Evolutionary conservation across 2,888 invertebrate species (phyloP).

Genomic region (Athalia rosae): DNA sequence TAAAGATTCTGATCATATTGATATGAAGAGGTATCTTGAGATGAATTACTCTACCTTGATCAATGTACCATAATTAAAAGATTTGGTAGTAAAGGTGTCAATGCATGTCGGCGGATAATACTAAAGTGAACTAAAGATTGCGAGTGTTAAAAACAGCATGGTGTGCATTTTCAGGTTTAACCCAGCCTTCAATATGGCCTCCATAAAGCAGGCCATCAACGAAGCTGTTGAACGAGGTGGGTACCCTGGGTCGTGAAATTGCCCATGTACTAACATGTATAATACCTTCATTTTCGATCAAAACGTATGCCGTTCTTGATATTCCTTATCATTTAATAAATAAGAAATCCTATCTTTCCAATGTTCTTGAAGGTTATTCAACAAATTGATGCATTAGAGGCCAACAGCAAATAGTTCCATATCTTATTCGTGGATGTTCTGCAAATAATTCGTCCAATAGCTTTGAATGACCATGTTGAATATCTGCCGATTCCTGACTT

Average conservation of each 20-base stretch:
- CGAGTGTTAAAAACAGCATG: slow-evolving; percentile 64
- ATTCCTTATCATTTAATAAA: no score
- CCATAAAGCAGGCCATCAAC: slow-evolving; percentile 95
- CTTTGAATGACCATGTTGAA: no score
- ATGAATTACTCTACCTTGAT: slow-evolving; percentile 3
- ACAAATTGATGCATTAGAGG: no score
- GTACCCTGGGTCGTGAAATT: slow-evolving; percentile 58
- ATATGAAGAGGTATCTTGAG: slow-evolving; percentile 25
- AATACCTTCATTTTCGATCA: not conserved
- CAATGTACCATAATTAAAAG: slow-evolving; percentile 8
- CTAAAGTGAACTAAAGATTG: slow-evolving; percentile 52
- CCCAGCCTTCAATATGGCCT: slow-evolving; percentile 94
- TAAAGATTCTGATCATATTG: not conserved
- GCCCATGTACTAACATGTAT: not conserved
- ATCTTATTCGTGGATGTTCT: no score
- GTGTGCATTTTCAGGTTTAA: slow-evolving; percentile 84
- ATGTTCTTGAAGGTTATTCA: no score
- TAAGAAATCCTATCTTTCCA: no score
- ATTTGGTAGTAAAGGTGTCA: slow-evolving; percentile 54
- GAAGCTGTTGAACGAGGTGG: slow-evolving; percentile 95
- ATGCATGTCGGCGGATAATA: slow-evolving; percentile 54
- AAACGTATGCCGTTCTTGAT: not conserved
- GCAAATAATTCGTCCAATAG: not conserved
- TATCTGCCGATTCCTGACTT: no score
- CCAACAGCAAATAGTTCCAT: no score